Percentiles rank a stretch among this genome's conserved stretches.
Evolutionary conservation across 2,113 vertebrate genomes (phyloP).

Genomic region (Eolophus roseicapilla): DNA sequence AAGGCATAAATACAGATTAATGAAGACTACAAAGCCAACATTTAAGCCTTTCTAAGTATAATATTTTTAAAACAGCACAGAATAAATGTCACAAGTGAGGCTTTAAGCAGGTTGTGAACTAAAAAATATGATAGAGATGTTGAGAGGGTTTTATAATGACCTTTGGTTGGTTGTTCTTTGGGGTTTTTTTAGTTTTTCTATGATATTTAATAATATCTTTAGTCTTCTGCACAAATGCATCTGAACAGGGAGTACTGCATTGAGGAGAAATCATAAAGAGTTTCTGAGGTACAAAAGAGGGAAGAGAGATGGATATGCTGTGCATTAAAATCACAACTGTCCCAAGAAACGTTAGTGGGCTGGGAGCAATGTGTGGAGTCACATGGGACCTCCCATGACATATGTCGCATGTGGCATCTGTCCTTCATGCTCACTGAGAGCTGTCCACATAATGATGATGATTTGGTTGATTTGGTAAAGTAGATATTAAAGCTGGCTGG

Average conservation of each 20-base stretch:
- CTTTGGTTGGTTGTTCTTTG: neutral
- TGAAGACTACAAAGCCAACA: neutral
- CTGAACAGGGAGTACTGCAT: neutral
- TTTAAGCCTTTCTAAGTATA: neutral
- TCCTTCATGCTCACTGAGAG: rapidly evolving
- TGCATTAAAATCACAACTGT: neutral
- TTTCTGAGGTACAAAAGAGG: neutral
- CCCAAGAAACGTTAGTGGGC: neutral
- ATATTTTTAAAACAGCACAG: neutral
- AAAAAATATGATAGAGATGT: neutral
- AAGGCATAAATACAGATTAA: neutral
- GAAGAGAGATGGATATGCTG: neutral
- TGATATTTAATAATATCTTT: neutral
- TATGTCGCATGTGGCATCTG: neutral
- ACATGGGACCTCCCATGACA: neutral
- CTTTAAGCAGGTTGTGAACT: neutral
- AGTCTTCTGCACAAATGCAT: neutral
- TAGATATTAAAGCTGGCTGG: neutral
- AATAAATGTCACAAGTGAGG: neutral
- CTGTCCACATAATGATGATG: neutral
- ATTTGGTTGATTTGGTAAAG: neutral
- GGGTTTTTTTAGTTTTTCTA: neutral
- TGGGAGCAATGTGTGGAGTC: neutral
- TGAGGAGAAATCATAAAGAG: neutral
- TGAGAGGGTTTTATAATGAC: neutral